Percentiles rank a stretch among this genome's conserved stretches.
Conservation (phyloP, 1,140 invertebrate species). For the Drosophila mojavensis region DNA sequence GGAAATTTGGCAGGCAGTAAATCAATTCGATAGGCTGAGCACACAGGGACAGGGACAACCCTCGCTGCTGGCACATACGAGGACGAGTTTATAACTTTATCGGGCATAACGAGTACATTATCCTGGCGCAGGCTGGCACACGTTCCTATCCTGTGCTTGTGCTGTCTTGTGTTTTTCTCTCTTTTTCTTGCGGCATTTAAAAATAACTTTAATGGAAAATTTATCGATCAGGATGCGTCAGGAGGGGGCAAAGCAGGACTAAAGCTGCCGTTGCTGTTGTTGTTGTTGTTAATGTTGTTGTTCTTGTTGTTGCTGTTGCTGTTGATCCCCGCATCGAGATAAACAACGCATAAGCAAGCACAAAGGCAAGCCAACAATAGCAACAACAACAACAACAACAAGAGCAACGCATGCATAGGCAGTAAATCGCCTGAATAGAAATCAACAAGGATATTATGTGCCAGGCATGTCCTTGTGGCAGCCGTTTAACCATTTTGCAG, state of each 20-base stretch:
- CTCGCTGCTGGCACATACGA: slow-evolving; percentile 56
- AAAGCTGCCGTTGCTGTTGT: slow-evolving; percentile 18
- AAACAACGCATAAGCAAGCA: slow-evolving; percentile 76
- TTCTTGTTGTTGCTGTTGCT: slow-evolving; percentile 35
- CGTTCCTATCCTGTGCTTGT: slow-evolving; percentile 23
- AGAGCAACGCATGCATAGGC: slow-evolving; percentile 62
- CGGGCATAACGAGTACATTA: slow-evolving; percentile 80
- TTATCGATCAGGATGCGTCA: slow-evolving; percentile 72
- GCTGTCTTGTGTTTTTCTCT: slow-evolving; percentile 18
- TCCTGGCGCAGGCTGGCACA: slow-evolving; percentile 77
- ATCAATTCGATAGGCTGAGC: slow-evolving; percentile 62
- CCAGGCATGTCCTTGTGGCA: slow-evolving; percentile 34
- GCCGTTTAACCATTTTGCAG: slow-evolving; percentile 60
- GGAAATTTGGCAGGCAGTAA: slow-evolving; percentile 70
- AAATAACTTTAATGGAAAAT: slow-evolving; percentile 84
- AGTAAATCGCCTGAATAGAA: slow-evolving; percentile 82
- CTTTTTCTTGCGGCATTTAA: slow-evolving; percentile 80
- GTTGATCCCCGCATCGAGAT: slow-evolving; percentile 61
- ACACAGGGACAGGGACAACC: slow-evolving; percentile 24
- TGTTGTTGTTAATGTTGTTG: slow-evolving; percentile 39
- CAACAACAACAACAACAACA: slow-evolving; percentile 32
- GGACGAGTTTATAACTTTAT: slow-evolving; percentile 80
- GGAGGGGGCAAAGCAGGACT: slow-evolving; percentile 4
- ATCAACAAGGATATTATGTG: slow-evolving; percentile 82
- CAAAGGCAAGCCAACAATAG: slow-evolving; percentile 44